Evolutionary conservation across 2,113 vertebrate genomes (phyloP), one percentile per base, ranked within the genome.

Genomic region (Nibea coibor): DNA sequence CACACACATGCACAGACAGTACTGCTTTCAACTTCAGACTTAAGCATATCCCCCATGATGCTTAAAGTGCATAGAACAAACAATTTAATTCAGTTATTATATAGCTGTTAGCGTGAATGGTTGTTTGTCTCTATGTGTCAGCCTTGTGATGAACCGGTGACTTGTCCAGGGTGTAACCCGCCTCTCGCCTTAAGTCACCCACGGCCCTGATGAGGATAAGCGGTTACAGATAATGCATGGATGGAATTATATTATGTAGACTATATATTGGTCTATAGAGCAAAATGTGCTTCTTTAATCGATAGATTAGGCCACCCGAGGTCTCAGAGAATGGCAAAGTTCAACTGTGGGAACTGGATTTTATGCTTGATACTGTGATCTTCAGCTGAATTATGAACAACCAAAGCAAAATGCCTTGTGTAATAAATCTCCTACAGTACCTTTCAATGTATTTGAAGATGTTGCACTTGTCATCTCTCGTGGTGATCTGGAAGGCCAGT

Each of bases 361-460:
- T 24, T 24, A 6, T 24, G 51, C 2, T 26, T 50, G 65, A 31
- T 48, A 26, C 10, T 31, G 8, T 39, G 26, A 51, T n/a, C 12
- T 24, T 48, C 1, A 51, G 0, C 7, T 53, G 26, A 35, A 28
- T 19, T 48, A 28, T 42, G 22, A 50, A 39, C 12, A 54, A 28
- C 3, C 3, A 14, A 19, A 10, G 4, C 45, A 31, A 26, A 10
- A 45, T 22, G 54, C 15, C 12, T 24, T 28, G 17, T 12, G 43
- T 48, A 8, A 8, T 20, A 12, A n/a, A 4, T 57, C 48, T 58
- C 94, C 85, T 31, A 26, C 24, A 26, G 24, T 26, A 99, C 98
- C 97, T 95, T 87, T 98, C 97, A 93, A 99, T 97, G 90, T 98
- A 97, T 89, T 96, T 98, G 87, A 99, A 99, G 89, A 99, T 99